Evolutionary conservation across 2,113 vertebrate genomes (phyloP).

Genomic region (Grallaria varia): DNA sequence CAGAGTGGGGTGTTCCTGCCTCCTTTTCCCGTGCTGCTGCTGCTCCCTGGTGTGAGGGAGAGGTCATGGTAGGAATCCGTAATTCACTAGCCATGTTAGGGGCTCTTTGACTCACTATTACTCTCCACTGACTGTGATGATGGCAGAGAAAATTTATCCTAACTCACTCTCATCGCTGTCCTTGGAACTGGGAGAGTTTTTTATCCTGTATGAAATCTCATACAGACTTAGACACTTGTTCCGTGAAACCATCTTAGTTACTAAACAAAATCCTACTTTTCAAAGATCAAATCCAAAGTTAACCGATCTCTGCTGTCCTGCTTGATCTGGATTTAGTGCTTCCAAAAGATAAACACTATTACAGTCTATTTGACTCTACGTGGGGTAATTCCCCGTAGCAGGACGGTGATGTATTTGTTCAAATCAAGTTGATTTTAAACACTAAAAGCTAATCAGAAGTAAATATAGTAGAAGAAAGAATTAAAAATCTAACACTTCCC

Average conservation of each 20-base stretch:
- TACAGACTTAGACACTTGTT: background rate
- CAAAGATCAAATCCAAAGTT: background rate
- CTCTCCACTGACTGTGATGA: background rate
- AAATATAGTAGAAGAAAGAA: background rate
- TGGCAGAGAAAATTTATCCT: background rate
- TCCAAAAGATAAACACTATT: background rate
- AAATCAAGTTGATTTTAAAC: background rate
- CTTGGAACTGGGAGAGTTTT: background rate
- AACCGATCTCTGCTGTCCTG: background rate
- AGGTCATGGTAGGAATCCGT: background rate
- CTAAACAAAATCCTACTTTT: background rate
- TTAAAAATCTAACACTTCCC: fast-evolving
- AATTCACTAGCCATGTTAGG: fast-evolving
- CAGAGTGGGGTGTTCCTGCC: background rate
- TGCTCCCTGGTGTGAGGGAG: slow-evolving; percentile 17
- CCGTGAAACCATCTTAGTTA: background rate
- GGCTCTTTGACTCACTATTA: background rate
- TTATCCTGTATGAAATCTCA: background rate
- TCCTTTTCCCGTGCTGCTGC: background rate
- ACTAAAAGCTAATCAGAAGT: background rate
- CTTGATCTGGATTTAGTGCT: background rate
- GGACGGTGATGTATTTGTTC: background rate
- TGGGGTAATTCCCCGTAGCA: background rate
- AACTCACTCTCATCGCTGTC: background rate
- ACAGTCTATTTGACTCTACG: background rate